Conservation (phyloP, 2,888 invertebrate genomes). For the Gisinianus flammeolus region DNA sequence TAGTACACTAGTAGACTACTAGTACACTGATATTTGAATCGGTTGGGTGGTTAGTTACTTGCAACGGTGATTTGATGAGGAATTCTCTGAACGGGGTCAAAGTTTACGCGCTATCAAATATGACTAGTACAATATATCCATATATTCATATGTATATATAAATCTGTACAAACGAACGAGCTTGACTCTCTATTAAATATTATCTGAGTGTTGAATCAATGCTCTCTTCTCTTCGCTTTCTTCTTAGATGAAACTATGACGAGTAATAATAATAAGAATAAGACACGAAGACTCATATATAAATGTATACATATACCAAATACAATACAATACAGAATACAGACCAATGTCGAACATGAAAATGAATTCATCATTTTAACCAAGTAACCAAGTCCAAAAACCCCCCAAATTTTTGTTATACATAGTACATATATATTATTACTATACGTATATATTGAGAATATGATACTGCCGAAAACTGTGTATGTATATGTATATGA, state of each 20-base stretch:
- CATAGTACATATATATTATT: too few relatives aligned
- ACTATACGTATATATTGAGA: too few relatives aligned
- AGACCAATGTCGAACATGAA: background rate
- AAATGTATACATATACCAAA: background rate
- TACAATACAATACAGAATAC: background rate
- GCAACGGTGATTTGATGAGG: background rate
- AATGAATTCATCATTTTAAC: background rate
- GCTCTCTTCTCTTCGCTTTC: conserved; percentile 38
- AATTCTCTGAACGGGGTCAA: conserved; percentile 30
- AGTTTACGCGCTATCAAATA: conserved; percentile 34
- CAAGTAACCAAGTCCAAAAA: too few relatives aligned
- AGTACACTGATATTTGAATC: too few relatives aligned
- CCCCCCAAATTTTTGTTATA: too few relatives aligned
- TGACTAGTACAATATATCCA: too few relatives aligned
- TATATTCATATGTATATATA: too few relatives aligned
- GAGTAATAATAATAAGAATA: background rate
- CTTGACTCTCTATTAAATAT: conserved; percentile 36
- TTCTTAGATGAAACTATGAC: background rate
- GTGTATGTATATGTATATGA: too few relatives aligned
- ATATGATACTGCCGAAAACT: too few relatives aligned
- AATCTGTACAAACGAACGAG: background rate
- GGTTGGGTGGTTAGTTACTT: background rate
- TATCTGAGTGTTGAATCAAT: conserved; percentile 4
- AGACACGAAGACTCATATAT: background rate
- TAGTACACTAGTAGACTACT: too few relatives aligned